Base-by-base conservation (phyloP, 2,888 invertebrate genomes). In the Agapetus fuscipes region DNA sequence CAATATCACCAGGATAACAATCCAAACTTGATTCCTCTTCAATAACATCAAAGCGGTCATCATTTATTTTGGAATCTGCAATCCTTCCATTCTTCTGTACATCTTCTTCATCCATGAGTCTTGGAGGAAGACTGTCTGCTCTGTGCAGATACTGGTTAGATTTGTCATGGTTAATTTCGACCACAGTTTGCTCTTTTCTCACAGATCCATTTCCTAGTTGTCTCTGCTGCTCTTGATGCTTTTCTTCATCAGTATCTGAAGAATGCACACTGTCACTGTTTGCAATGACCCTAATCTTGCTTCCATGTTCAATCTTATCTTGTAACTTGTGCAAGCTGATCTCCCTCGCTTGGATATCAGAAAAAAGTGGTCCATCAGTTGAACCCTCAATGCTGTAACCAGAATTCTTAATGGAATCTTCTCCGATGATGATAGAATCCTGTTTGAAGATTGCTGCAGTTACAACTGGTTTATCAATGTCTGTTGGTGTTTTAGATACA, bases 381-480 rank as follows among this genome's bases (percentile, higher is more conserved):
- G 70, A 68, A 0, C 71, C 68, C 54, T 72, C 71, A 14, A 71
- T 61, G 35, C 65, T 65, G 34, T 69, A 69, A 3, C 62, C 66
- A 3, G 67, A 66, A 0, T 64, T 66, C 54, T 64, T 65, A 12
- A 38, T 43, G 10, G 55, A 59, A 15, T 69, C 69, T 15, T 56
- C 66, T 2, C 65, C 64, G 11, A 50, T 48, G 43, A 71, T 70
- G 3, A 71, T 66, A 1, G 72, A 65, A 53, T 76, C 74, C 53
- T 80, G 73, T 49, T 82, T 82, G 47, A 80, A 72, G 29, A 82
- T 71, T 1, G 80, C 82, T 1, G 81, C 78, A 26, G 79, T 81
- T 31, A 82, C 80, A 17, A 80, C 74, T 3, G 82, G 81, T 48
- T 76, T 80, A 46, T 71, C 72, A 11, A 68, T 64, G 39, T 72